phyloP scores from a whole-genome alignment of 1,140 invertebrate species.

The Drosophila sproati region DNA sequence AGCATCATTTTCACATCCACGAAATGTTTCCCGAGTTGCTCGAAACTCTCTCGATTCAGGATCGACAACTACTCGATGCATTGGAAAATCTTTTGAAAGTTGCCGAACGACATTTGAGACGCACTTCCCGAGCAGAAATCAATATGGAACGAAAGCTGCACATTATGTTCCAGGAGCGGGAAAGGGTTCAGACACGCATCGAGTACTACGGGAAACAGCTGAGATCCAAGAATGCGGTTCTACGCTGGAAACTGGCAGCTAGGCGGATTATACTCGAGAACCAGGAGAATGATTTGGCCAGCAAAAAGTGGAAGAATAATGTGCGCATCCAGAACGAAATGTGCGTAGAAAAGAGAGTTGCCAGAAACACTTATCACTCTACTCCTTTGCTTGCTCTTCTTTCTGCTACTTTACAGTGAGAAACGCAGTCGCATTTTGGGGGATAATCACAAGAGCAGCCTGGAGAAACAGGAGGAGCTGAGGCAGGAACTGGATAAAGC shows the following conservation, averaged over 20 bases:
- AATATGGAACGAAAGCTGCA: constrained; percentile 57
- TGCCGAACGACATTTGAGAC: constrained; percentile 47
- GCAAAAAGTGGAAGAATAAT: constrained; percentile 67
- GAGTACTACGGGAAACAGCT: constrained; percentile 21
- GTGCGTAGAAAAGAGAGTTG: constrained; percentile 32
- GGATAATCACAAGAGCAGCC: constrained; percentile 41
- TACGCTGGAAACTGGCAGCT: constrained; percentile 57
- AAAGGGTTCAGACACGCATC: constrained; percentile 22
- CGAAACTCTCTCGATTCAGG: constrained; percentile 11
- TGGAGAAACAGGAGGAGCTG: constrained; percentile 55
- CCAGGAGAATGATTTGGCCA: constrained; percentile 58
- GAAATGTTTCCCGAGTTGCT: constrained; percentile 46
- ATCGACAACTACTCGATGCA: constrained; percentile 47
- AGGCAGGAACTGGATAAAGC: constrained; percentile 48
- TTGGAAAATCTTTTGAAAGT: constrained; percentile 49
- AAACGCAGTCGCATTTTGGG: constrained; percentile 46
- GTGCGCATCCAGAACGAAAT: constrained; percentile 70
- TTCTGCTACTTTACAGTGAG: constrained; percentile 19
- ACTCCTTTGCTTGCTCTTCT: not conserved
- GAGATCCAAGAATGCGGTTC: constrained; percentile 1
- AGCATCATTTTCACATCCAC: constrained; percentile 35
- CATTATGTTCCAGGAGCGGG: constrained; percentile 53
- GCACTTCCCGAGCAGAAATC: constrained; percentile 57
- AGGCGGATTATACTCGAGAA: constrained; percentile 51
- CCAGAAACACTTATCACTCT: not conserved